Conservation (phyloP, 2,797 vertebrate species). For the Cyclura pinguis region DNA sequence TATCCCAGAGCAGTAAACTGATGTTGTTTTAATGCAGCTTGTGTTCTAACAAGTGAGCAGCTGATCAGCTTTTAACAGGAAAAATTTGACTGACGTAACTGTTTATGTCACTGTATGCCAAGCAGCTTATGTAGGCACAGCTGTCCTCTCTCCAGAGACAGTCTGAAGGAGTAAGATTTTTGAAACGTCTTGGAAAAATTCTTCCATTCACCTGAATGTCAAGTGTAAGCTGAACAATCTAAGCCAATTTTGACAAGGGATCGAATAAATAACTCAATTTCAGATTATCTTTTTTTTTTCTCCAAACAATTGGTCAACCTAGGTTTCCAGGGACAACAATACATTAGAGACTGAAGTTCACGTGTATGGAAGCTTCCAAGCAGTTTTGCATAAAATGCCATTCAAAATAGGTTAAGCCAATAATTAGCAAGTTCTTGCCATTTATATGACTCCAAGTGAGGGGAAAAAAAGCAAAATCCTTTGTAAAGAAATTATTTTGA, state of each 20-base stretch:
- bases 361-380: slow-evolving; percentile 24
- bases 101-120: slow-evolving; percentile 21
- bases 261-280: slow-evolving; percentile 32
- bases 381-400: slow-evolving; percentile 44
- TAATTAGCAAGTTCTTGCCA: slow-evolving; percentile 13
- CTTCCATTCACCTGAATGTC: slow-evolving; percentile 58
- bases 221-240: slow-evolving; percentile 52
- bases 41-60: slow-evolving; percentile 42
- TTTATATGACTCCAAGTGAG: slow-evolving; percentile 50
- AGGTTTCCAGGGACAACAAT: slow-evolving; percentile 30
- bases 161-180: slow-evolving; percentile 44
- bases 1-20: slow-evolving; percentile 57
- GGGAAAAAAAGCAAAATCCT: slow-evolving; percentile 44
- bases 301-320: slow-evolving; percentile 26
- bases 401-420: not conserved
- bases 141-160: slow-evolving; percentile 47
- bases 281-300: slow-evolving; percentile 48
- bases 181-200: slow-evolving; percentile 37
- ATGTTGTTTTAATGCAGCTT: slow-evolving; percentile 59
- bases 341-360: slow-evolving; percentile 27
- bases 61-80: slow-evolving; percentile 50
- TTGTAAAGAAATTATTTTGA: slow-evolving; percentile 64
- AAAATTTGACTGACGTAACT: slow-evolving; percentile 25
- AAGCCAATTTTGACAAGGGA: slow-evolving; percentile 53
- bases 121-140: slow-evolving; percentile 28